Conservation (phyloP, 2,888 invertebrate genomes). For the Cenopis cana region DNA sequence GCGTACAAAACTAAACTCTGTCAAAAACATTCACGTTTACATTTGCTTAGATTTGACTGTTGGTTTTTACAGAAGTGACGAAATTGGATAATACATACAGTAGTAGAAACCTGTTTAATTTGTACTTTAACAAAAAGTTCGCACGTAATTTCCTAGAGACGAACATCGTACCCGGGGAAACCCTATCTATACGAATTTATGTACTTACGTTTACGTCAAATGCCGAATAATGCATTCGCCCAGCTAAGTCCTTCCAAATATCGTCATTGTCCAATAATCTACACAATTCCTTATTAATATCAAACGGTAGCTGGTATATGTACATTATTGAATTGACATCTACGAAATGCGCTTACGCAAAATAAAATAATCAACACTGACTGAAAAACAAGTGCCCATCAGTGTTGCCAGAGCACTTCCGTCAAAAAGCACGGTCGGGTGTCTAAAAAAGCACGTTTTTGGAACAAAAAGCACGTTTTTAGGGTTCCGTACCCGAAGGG, state of each 20-base stretch:
- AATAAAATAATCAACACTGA: conserved; percentile 10
- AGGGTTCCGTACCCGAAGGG: no score
- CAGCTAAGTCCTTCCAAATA: conserved; percentile 92
- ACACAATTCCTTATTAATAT: conserved; percentile 89
- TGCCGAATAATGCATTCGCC: conserved; percentile 87
- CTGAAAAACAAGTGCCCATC: not conserved
- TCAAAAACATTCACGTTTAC: not conserved
- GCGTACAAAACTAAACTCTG: not conserved
- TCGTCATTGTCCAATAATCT: conserved; percentile 91
- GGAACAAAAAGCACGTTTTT: no score
- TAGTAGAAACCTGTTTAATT: conserved; percentile 23
- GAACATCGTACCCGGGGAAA: conserved; percentile 53
- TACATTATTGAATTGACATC: conserved; percentile 67
- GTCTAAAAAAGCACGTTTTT: no score
- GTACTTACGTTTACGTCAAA: conserved; percentile 82
- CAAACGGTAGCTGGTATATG: conserved; percentile 90
- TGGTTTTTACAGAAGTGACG: not conserved
- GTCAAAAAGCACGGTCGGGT: no score
- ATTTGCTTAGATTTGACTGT: not conserved
- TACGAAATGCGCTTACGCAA: conserved; percentile 8
- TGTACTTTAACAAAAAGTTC: conserved; percentile 16
- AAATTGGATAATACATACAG: not conserved
- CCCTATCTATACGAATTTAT: conserved; percentile 50
- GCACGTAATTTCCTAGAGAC: conserved; percentile 48
- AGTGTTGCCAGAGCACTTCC: no score